Percentiles rank a stretch among this genome's conserved stretches.
Evolutionary conservation across 2,888 invertebrate species (phyloP).

Genomic region (Cheilosia vulpina): DNA sequence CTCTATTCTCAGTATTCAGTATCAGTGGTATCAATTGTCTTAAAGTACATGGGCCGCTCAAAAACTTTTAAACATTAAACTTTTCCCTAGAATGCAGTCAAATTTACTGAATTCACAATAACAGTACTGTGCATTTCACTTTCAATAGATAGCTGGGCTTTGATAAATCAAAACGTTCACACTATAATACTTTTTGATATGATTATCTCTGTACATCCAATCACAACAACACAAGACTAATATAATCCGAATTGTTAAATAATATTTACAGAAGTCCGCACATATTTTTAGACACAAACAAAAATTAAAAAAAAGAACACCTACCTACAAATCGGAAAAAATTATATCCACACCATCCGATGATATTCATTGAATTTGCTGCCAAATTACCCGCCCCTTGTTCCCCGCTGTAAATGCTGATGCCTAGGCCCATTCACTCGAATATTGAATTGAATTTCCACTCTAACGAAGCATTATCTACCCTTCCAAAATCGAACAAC

Average conservation of each 20-base stretch:
- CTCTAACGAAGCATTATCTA: slow-evolving; percentile 53
- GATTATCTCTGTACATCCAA: not conserved
- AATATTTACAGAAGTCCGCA: not conserved
- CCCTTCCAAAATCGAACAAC: slow-evolving; percentile 28
- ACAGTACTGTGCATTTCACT: not conserved
- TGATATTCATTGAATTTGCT: slow-evolving; percentile 36
- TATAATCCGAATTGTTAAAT: not conserved
- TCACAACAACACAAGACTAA: not conserved
- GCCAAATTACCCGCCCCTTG: not conserved
- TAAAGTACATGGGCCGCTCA: no score
- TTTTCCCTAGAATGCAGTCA: no score
- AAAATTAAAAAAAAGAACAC: not conserved
- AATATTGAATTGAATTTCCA: slow-evolving; percentile 60
- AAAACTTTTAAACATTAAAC: no score
- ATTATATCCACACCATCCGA: not conserved
- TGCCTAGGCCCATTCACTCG: slow-evolving; percentile 53
- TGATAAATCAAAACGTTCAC: not conserved
- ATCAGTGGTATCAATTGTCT: no score
- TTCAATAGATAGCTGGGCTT: not conserved
- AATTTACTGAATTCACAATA: no score
- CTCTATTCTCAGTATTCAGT: no score
- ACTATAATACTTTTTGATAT: not conserved
- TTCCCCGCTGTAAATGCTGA: slow-evolving; percentile 15
- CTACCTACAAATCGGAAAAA: not conserved
- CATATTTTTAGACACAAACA: not conserved